phyloP scores from a whole-genome alignment of 2,113 vertebrate species.

The Pipa parva region DNA sequence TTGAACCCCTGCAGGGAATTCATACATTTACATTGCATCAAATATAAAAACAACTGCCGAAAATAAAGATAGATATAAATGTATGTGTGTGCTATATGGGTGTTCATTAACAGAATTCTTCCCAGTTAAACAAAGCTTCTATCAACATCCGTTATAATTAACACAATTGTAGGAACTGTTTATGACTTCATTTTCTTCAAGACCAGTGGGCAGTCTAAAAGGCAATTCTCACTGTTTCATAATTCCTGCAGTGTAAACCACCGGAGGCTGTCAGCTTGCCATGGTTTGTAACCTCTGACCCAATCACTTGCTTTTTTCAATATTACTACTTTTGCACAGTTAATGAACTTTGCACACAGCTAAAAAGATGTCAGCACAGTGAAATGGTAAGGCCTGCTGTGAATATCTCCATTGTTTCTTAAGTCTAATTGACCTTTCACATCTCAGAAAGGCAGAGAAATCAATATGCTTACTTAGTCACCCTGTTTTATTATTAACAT shows the following conservation, averaged over 20 bases:
- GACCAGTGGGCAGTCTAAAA: constrained; percentile 57
- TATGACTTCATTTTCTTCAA: constrained; percentile 52
- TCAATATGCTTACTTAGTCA: constrained; percentile 71
- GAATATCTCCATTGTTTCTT: constrained; percentile 68
- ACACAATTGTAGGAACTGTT: constrained; percentile 59
- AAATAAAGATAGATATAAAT: too few species aligned
- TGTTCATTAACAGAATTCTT: constrained; percentile 50
- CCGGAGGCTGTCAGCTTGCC: constrained; percentile 57
- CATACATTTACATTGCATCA: constrained; percentile 45
- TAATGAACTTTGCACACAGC: constrained; percentile 67
- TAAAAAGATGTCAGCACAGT: constrained; percentile 63
- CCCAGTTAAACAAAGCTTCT: constrained; percentile 56
- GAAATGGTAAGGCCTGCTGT: constrained; percentile 64
- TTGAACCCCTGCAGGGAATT: too few species aligned
- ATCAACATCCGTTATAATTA: constrained; percentile 67
- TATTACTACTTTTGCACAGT: constrained; percentile 60
- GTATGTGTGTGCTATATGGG: constrained; percentile 48
- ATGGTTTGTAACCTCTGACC: constrained; percentile 58
- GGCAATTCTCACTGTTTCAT: constrained; percentile 62
- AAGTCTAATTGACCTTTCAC: constrained; percentile 75
- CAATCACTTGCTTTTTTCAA: constrained; percentile 56
- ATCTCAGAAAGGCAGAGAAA: constrained; percentile 66
- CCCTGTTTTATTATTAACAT: constrained; percentile 77
- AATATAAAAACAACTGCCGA: constrained; percentile 47
- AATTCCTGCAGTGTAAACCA: constrained; percentile 49